phyloP scores from a whole-genome alignment of 2,113 vertebrate species.

The Cyrtonyx montezumae region DNA sequence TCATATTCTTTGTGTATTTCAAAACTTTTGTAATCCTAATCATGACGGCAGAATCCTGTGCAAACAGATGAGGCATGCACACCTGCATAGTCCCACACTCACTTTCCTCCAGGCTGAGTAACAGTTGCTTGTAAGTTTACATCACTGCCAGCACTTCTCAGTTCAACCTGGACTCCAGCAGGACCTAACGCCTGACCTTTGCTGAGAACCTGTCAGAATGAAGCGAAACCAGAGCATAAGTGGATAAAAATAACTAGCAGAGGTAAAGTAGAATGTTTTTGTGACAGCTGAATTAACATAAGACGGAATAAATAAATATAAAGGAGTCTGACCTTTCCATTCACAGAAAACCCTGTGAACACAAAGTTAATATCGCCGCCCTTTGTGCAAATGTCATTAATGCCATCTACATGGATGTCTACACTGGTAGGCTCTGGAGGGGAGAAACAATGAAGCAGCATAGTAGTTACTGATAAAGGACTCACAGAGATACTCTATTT shows the following conservation, averaged over 20 bases:
- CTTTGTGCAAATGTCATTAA: slow-evolving; percentile 95
- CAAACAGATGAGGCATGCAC: not conserved
- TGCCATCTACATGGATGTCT: slow-evolving; percentile 93
- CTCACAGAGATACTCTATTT: not conserved
- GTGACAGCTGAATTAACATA: not conserved
- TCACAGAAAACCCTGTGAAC: slow-evolving; percentile 96
- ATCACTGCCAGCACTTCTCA: slow-evolving; percentile 83
- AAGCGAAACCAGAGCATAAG: not conserved
- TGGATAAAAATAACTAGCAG: not conserved
- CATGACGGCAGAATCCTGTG: not conserved
- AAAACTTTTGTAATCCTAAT: not conserved
- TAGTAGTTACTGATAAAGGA: not conserved
- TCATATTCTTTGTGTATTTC: not conserved
- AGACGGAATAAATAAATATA: not conserved
- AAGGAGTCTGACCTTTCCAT: slow-evolving; percentile 84
- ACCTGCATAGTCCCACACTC: slow-evolving; percentile 63
- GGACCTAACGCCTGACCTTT: slow-evolving; percentile 91
- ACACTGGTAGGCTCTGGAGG: slow-evolving; percentile 90
- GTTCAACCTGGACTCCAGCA: slow-evolving; percentile 88
- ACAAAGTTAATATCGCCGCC: slow-evolving; percentile 98
- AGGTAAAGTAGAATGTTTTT: not conserved
- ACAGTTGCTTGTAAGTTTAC: slow-evolving; percentile 84
- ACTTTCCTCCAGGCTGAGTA: slow-evolving; percentile 94
- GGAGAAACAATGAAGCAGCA: not conserved
- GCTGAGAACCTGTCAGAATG: slow-evolving; percentile 88